Percentiles rank a stretch among this genome's conserved stretches.
Evolutionary conservation across 2,113 vertebrate species (phyloP).

Genomic region (Ascaphus truei): DNA sequence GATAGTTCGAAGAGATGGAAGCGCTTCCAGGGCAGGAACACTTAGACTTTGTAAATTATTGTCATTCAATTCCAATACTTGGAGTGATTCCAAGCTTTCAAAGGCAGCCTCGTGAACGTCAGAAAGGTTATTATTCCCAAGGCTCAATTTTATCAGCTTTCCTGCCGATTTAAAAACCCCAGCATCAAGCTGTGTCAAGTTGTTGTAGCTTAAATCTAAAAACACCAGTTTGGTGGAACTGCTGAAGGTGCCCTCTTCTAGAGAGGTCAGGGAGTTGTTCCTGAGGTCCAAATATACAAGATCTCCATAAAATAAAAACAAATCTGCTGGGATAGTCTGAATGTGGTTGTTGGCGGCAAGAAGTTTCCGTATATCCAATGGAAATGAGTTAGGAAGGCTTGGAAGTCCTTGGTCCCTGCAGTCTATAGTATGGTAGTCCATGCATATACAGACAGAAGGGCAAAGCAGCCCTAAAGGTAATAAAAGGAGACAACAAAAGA

Average conservation of each 20-base stretch:
- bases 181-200: constrained; percentile 84
- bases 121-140: constrained; percentile 86
- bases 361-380: constrained; percentile 88
- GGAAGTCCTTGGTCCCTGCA: constrained; percentile 82
- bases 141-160: constrained; percentile 81
- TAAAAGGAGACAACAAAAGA: constrained; percentile 48
- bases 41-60: constrained; percentile 82
- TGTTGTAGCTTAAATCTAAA: constrained; percentile 91
- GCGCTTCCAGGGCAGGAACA: constrained; percentile 76
- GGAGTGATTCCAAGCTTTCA: constrained; percentile 81
- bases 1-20: constrained; percentile 82
- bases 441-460: constrained; percentile 79
- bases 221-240: constrained; percentile 89
- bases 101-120: constrained; percentile 87
- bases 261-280: constrained; percentile 86
- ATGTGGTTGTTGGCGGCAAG: constrained; percentile 90
- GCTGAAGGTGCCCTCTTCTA: constrained; percentile 87
- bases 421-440: constrained; percentile 86
- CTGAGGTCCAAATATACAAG: constrained; percentile 92
- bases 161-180: constrained; percentile 84
- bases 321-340: constrained; percentile 84
- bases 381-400: constrained; percentile 82
- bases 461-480: constrained; percentile 62
- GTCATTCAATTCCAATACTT: constrained; percentile 88
- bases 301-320: constrained; percentile 92